These are phyloP conservation scores for Lateolabrax maculatus DNA, from an alignment of 2,797 vertebrate species.

Conservation along the genomic window DNA sequence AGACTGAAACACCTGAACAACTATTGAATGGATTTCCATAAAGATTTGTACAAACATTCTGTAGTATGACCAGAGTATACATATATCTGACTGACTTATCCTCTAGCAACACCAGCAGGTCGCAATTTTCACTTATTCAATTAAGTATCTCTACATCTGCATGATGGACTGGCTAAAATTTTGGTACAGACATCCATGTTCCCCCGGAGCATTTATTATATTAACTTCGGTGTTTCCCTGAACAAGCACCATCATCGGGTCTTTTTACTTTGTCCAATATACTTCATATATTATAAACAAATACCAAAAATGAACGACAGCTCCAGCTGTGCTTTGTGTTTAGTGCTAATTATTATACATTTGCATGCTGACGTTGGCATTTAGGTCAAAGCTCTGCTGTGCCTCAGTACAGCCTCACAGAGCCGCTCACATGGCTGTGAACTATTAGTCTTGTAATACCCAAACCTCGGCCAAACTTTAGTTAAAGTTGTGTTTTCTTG, in stretches of 20 bases:
- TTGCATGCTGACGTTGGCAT: background rate
- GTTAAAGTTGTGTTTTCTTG: background rate
- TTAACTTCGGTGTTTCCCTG: background rate
- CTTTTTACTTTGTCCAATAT: background rate
- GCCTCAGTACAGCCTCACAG: background rate
- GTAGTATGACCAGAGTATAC: background rate
- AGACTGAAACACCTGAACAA: background rate
- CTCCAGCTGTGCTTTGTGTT: background rate
- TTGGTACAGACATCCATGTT: background rate
- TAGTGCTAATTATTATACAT: background rate
- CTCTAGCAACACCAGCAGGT: background rate
- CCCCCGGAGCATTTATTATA: background rate
- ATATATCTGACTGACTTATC: background rate
- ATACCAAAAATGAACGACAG: background rate
- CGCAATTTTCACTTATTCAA: too few species aligned
- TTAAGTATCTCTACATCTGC: background rate
- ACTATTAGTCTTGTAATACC: background rate
- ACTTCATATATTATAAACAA: too few species aligned
- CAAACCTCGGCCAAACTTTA: background rate
- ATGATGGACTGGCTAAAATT: background rate
- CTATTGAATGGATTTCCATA: background rate
- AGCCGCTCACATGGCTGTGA: background rate
- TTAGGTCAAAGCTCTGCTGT: conserved; percentile 1
- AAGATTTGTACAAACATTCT: background rate
- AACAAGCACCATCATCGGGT: background rate